A percentile compares a stretch with the other conserved stretches of the same genome.
Evolutionary conservation across 2,113 vertebrate genomes (phyloP).

Genomic region (Anguilla rostrata): DNA sequence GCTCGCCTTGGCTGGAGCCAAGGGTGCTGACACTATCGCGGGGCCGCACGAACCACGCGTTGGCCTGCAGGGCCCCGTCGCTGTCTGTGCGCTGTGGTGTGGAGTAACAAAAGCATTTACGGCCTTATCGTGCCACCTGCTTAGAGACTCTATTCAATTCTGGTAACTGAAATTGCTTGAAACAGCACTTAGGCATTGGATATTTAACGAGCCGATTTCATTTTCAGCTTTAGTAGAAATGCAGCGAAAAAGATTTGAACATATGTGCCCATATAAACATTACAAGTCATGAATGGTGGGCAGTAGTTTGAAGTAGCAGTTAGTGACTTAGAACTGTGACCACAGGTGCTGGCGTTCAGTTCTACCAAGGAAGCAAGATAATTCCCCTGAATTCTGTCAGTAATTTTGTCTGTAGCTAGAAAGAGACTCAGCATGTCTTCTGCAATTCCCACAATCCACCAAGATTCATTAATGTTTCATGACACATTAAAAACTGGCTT

Average conservation of each 20-base stretch:
- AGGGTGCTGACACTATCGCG: conserved; percentile 37
- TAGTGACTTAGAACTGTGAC: not conserved
- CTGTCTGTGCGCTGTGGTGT: conserved; percentile 71
- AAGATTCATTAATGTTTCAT: too few species aligned
- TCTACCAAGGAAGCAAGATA: not conserved
- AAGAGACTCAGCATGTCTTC: too few species aligned
- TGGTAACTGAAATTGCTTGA: not conserved
- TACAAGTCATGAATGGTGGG: too few species aligned
- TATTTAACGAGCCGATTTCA: not conserved
- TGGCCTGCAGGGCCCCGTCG: conserved; percentile 57
- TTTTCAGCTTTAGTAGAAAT: not conserved
- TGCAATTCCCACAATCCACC: too few species aligned
- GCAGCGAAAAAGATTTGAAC: not conserved
- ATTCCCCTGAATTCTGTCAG: not conserved
- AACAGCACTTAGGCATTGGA: not conserved
- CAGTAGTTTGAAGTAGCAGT: not conserved
- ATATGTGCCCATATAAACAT: not conserved
- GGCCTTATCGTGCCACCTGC: not conserved
- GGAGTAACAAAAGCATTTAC: conserved; percentile 37
- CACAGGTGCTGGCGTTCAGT: not conserved
- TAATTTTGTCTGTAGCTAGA: too few species aligned
- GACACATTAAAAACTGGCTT: too few species aligned
- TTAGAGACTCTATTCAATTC: not conserved
- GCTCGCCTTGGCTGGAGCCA: conserved; percentile 41
- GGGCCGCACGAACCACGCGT: conserved; percentile 44